Percentiles rank a stretch among this genome's conserved stretches.
Conservation (phyloP, 2,797 vertebrate genomes). For the Novumbra hubbsi region DNA sequence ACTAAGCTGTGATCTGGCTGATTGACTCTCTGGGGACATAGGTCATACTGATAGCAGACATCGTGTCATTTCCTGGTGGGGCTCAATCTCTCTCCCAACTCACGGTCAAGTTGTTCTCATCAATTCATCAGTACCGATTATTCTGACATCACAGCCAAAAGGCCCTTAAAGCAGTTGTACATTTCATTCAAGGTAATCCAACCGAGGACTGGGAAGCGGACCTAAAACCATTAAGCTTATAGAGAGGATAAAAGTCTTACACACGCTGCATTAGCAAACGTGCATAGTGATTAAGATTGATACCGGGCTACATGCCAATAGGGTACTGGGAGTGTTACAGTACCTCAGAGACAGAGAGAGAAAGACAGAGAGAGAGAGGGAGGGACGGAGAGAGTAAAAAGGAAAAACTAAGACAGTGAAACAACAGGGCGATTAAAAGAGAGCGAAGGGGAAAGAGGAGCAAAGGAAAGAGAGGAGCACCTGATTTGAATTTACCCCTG, state of each 20-base stretch:
- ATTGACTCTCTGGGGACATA: too few relatives aligned
- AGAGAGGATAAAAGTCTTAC: background rate
- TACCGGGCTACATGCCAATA: background rate
- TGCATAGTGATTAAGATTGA: background rate
- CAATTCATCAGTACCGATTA: conserved; percentile 11
- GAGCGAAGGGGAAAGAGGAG: background rate
- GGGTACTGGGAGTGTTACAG: background rate
- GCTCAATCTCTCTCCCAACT: conserved; percentile 31
- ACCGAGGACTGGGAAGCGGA: background rate
- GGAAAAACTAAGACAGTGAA: background rate
- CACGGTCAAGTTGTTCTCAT: background rate
- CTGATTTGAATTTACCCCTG: conserved; percentile 63
- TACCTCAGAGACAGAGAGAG: background rate
- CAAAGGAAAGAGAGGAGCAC: conserved; percentile 27
- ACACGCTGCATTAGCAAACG: conserved; percentile 1
- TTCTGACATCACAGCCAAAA: background rate
- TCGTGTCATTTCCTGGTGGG: conserved; percentile 52
- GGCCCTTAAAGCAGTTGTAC: too few relatives aligned
- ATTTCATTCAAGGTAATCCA: background rate
- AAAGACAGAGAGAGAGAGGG: background rate
- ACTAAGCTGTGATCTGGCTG: conserved; percentile 3
- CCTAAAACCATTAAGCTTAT: background rate
- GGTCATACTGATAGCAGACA: conserved; percentile 35
- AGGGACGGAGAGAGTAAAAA: background rate
- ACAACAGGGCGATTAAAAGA: background rate